Conservation (phyloP, 2,113 vertebrate genomes). For the Anguilla rostrata region DNA sequence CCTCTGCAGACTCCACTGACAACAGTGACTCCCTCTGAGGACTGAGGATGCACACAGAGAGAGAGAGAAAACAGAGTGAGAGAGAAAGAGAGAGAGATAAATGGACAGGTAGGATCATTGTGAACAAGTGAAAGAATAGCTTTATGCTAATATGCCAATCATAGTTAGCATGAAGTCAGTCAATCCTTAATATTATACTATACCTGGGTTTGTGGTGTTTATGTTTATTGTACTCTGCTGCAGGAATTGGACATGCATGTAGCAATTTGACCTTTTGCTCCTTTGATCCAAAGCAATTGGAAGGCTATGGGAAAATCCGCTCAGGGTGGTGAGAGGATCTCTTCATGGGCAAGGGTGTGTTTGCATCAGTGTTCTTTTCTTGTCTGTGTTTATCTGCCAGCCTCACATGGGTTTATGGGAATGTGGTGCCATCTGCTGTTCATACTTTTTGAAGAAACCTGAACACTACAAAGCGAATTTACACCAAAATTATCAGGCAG, state of each 20-base stretch:
- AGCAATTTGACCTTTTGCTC: background rate
- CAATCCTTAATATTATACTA: background rate
- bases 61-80: background rate
- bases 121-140: background rate
- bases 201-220: background rate
- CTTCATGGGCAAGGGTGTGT: background rate
- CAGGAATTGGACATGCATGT: background rate
- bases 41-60: background rate
- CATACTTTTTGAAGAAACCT: background rate
- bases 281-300: background rate
- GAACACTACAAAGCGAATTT: background rate
- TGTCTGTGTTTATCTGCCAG: background rate
- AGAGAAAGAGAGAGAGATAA: background rate
- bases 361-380: background rate
- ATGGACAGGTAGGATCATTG: background rate
- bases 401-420: background rate
- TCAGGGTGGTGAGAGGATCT: background rate
- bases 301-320: background rate
- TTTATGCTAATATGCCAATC: background rate
- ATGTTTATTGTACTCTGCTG: background rate
- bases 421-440: slow-evolving; percentile 23
- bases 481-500: background rate
- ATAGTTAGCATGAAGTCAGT: background rate
- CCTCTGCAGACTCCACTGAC: background rate
- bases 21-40: background rate